Conservation (phyloP, 2,888 invertebrate species). For the Alsophila aescularia region DNA sequence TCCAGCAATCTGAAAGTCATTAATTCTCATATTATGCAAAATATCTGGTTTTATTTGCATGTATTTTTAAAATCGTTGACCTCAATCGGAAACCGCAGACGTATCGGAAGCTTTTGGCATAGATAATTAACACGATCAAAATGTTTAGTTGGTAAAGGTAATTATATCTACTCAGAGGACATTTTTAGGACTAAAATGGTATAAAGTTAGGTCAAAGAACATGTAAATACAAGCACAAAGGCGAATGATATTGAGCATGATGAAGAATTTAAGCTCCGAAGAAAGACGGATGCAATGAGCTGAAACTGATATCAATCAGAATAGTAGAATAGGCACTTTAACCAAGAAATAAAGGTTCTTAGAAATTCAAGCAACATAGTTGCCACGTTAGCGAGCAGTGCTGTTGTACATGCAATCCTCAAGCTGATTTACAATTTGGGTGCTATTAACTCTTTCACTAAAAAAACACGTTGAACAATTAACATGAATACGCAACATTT, state of each 20-base stretch:
- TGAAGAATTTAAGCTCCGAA: neutral
- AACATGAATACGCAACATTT: conserved; percentile 24
- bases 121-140: conserved; percentile 9
- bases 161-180: no score
- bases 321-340: conserved; percentile 8
- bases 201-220: no score
- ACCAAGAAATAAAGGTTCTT: conserved; percentile 10
- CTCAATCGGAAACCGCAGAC: conserved; percentile 28
- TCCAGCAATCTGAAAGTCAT: conserved; percentile 17
- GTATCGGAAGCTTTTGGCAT: conserved; percentile 18
- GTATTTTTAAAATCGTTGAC: conserved; percentile 32
- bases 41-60: conserved; percentile 31
- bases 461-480: conserved; percentile 20
- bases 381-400: neutral
- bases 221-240: neutral
- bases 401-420: neutral
- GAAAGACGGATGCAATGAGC: neutral
- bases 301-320: conserved; percentile 1
- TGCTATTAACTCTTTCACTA: conserved; percentile 17
- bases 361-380: conserved; percentile 6
- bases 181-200: no score
- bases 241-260: neutral
- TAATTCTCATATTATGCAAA: conserved; percentile 32
- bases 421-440: neutral
- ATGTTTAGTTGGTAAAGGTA: no score